Percentiles rank a stretch among this genome's conserved stretches.
These are phyloP conservation scores for Semicossyphus pulcher DNA, from an alignment of 2,113 vertebrate species.

Conservation along the genomic window DNA sequence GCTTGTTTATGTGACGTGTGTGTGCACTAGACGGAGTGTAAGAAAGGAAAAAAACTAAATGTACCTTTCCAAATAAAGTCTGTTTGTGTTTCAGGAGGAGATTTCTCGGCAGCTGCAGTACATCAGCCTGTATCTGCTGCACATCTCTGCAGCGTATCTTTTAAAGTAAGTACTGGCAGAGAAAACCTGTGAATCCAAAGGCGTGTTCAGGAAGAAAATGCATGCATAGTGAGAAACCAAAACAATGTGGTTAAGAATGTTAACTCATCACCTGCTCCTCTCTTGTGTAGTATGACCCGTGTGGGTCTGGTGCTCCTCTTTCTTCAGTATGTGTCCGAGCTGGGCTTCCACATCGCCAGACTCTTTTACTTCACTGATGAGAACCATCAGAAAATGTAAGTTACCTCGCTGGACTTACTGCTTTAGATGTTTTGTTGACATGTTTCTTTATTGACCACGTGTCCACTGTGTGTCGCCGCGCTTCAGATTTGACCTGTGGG, in stretches of 20 bases:
- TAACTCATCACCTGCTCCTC: neutral
- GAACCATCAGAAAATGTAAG: slow-evolving; percentile 96
- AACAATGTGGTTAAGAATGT: neutral
- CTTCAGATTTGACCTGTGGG: slow-evolving; percentile 93
- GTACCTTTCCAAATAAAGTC: neutral
- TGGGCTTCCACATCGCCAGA: slow-evolving; percentile 92
- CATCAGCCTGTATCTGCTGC: slow-evolving; percentile 91
- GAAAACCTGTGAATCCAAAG: neutral
- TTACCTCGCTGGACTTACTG: neutral
- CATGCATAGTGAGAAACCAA: neutral
- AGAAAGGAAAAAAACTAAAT: neutral
- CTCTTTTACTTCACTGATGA: slow-evolving; percentile 94
- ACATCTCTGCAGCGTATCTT: slow-evolving; percentile 93
- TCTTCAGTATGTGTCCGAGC: slow-evolving; percentile 92
- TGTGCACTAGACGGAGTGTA: neutral
- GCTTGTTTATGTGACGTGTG: neutral
- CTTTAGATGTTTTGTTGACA: neutral
- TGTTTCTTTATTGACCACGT: neutral
- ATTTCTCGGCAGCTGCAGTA: slow-evolving; percentile 93
- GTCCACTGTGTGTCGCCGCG: slow-evolving; percentile 12
- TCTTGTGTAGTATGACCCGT: slow-evolving; percentile 87
- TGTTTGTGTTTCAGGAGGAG: slow-evolving; percentile 89
- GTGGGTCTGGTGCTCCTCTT: slow-evolving; percentile 92
- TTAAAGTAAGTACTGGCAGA: slow-evolving; percentile 89
- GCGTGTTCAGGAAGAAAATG: neutral